Evolutionary conservation across 2,113 vertebrate species (phyloP), one percentile per base, ranked within the genome.

Genomic region (Xyliphius kryptos): DNA sequence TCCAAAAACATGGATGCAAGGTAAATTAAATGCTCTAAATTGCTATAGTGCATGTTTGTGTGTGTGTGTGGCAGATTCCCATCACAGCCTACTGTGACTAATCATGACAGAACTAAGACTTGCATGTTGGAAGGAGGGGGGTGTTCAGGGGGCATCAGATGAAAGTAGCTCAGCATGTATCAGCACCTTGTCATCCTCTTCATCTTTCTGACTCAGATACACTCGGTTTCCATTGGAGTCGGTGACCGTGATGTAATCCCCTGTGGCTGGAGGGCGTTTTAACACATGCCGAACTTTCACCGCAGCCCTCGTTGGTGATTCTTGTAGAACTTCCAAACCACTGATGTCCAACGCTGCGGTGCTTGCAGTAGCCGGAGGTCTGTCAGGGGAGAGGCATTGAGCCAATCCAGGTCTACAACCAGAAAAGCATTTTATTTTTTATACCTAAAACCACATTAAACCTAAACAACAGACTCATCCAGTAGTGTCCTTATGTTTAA

Each of bases 161-260:
- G n/a, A n/a, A n/a, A n/a, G n/a, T n/a, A n/a, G n/a, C n/a, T n/a
- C n/a, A n/a, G n/a, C n/a, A n/a, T n/a, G n/a, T n/a, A n/a, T n/a
- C n/a, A n/a, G 38, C 14, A 84, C 84, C 84, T 84, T 79, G 13
- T 60, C 12, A 1, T 66, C 51, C 5, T 92, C 88, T 0, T 88
- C 89, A 0, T 87, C 85, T 16, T 72, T 87, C 46, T 95, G 69
- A 5, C 82, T 71, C 72, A 99, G 82, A 69, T 93, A 99, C 20
- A 92, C 89, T 2, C 96, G 81, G 70, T 75, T 82, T 12, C 96
- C 96, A 0, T 74, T 71, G 0, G 82, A 86, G 62, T 93, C 93
- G 0, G 96, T 99, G 73, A 99, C 94, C 0, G 83, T 91, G 84
- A 99, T 7, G n/a, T 89, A 98, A 40, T 94, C 92, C 48, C 93